Percentiles rank a stretch among this genome's conserved stretches.
These are phyloP conservation scores for Papilio machaon DNA, from an alignment of 1,140 invertebrate species.

Conservation along the genomic window DNA sequence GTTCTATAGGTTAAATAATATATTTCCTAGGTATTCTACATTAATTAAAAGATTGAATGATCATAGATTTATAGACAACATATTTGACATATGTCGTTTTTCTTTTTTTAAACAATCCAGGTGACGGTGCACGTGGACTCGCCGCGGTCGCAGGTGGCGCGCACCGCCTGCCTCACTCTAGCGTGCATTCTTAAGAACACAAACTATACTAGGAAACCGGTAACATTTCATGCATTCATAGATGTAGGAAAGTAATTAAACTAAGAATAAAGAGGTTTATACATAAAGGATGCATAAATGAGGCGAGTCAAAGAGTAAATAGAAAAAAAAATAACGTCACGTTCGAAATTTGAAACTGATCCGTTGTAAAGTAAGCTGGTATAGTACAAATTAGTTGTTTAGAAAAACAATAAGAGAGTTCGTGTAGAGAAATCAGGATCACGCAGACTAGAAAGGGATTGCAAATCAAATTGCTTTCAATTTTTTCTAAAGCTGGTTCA, in stretches of 20 bases:
- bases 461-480: neutral
- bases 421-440: too few relatives aligned
- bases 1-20: too few relatives aligned
- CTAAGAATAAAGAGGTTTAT: neutral
- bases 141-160: slow-evolving; percentile 66
- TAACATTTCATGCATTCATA: slow-evolving; percentile 39
- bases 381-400: too few relatives aligned
- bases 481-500: slow-evolving; percentile 1
- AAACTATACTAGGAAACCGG: slow-evolving; percentile 73
- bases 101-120: slow-evolving; percentile 44
- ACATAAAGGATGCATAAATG: too few relatives aligned
- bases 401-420: too few relatives aligned
- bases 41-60: neutral
- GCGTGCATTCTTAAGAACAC: slow-evolving; percentile 68
- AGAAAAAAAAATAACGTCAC: too few relatives aligned
- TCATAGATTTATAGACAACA: neutral
- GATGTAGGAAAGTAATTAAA: neutral
- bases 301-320: too few relatives aligned
- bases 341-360: too few relatives aligned
- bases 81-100: neutral
- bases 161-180: slow-evolving; percentile 60
- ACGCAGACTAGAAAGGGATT: too few relatives aligned
- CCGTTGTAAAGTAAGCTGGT: too few relatives aligned
- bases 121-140: slow-evolving; percentile 62
- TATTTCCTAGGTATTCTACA: neutral